phyloP scores from a whole-genome alignment of 1,140 invertebrate species.

The Dreissena polymorpha region DNA sequence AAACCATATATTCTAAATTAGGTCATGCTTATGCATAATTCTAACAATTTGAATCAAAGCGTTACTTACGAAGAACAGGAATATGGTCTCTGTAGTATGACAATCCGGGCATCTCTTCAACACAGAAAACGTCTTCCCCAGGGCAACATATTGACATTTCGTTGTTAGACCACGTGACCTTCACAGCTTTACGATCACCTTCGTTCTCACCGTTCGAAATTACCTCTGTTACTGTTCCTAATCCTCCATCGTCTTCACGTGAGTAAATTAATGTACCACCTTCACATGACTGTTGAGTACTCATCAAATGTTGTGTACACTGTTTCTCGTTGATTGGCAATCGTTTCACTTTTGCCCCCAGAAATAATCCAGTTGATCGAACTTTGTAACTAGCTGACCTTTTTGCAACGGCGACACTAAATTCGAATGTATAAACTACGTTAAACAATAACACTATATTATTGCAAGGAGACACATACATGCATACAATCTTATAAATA shows the following conservation, averaged over 20 bases:
- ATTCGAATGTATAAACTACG: no score
- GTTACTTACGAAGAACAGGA: conserved; percentile 85
- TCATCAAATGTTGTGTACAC: no score
- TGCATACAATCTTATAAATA: neutral
- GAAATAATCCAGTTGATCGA: conserved; percentile 88
- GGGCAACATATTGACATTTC: conserved; percentile 88
- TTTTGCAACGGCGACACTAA: conserved; percentile 49
- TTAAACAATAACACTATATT: neutral
- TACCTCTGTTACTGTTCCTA: conserved; percentile 90
- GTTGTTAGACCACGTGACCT: conserved; percentile 87
- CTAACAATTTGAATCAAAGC: no score
- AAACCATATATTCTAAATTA: no score
- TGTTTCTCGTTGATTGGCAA: no score
- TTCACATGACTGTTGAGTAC: conserved; percentile 40
- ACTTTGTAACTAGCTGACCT: conserved; percentile 55
- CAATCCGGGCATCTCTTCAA: conserved; percentile 86
- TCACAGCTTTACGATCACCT: conserved; percentile 91
- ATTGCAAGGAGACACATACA: neutral
- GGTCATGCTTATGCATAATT: no score
- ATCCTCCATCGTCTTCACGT: conserved; percentile 83
- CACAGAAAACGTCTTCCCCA: conserved; percentile 90
- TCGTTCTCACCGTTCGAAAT: conserved; percentile 91
- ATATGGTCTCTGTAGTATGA: conserved; percentile 91
- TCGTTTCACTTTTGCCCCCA: conserved; percentile 87
- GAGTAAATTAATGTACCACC: conserved; percentile 71